A percentile compares a stretch with the other conserved stretches of the same genome.
phyloP scores from a whole-genome alignment of 2,888 invertebrate genomes.

The Lasioglossum leucozonium region DNA sequence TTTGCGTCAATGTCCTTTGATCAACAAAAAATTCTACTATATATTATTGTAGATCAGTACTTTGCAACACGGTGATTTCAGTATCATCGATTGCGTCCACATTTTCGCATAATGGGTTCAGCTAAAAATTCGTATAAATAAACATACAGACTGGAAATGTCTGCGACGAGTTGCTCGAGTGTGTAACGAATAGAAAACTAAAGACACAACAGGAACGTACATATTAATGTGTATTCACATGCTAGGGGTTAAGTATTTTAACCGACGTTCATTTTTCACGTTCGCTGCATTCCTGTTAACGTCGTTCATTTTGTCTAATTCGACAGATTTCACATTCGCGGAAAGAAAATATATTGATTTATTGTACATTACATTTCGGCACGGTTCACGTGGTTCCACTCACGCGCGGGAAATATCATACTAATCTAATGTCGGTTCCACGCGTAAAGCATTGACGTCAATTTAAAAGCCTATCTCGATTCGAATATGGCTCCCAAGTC shows the following conservation, averaged over 20 bases:
- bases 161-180: background rate
- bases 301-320: background rate
- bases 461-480: background rate
- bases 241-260: background rate
- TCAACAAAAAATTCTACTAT: background rate
- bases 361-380: conserved; percentile 2
- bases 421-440: conserved; percentile 42
- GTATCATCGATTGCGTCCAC: background rate
- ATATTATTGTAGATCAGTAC: background rate
- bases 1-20: background rate
- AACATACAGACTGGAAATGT: background rate
- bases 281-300: background rate
- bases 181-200: background rate
- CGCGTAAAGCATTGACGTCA: background rate
- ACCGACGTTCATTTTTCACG: background rate
- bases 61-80: background rate
- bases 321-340: background rate
- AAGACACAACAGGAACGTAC: background rate
- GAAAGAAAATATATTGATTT: conserved; percentile 16
- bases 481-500: background rate
- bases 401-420: conserved; percentile 40
- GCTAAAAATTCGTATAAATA: background rate
- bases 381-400: conserved; percentile 54
- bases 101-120: background rate
- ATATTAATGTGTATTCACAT: background rate